Conservation (phyloP, 2,888 invertebrate genomes). For the Spatulosminthurus flaviceps region DNA sequence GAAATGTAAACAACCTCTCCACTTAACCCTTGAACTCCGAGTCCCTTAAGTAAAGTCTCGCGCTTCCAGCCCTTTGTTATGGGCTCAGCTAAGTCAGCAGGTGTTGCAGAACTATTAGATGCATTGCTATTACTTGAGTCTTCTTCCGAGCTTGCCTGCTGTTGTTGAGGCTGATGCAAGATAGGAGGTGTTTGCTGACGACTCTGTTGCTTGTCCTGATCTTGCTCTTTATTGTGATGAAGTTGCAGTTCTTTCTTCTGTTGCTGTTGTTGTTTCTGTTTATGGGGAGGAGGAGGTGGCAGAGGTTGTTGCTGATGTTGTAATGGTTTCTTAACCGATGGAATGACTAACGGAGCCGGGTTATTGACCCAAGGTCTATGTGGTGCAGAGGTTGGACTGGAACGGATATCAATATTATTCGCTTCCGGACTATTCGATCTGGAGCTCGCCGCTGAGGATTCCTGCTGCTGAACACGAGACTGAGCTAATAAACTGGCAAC, state of each 20-base stretch:
- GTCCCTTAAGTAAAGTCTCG: slow-evolving; percentile 87
- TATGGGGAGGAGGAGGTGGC: neutral
- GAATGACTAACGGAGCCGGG: slow-evolving; percentile 46
- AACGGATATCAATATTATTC: slow-evolving; percentile 45
- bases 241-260: neutral
- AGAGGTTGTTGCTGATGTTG: slow-evolving; percentile 29
- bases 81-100: slow-evolving; percentile 72
- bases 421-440: slow-evolving; percentile 45
- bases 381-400: slow-evolving; percentile 49
- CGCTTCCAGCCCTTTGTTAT: slow-evolving; percentile 86
- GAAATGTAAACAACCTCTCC: slow-evolving; percentile 93
- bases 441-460: slow-evolving; percentile 39
- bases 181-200: neutral
- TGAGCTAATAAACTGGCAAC: slow-evolving; percentile 88
- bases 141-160: slow-evolving; percentile 24
- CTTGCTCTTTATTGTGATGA: neutral
- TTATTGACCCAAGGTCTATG: slow-evolving; percentile 56
- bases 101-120: slow-evolving; percentile 62
- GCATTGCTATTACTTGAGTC: neutral
- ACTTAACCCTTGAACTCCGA: slow-evolving; percentile 85
- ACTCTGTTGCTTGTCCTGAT: neutral
- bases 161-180: neutral
- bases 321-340: slow-evolving; percentile 38
- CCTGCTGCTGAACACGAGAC: slow-evolving; percentile 73
- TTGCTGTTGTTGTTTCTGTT: slow-evolving; percentile 16